These are phyloP conservation scores for Probosciger aterrimus DNA, from an alignment of 2,113 vertebrate species.

Conservation along the genomic window DNA sequence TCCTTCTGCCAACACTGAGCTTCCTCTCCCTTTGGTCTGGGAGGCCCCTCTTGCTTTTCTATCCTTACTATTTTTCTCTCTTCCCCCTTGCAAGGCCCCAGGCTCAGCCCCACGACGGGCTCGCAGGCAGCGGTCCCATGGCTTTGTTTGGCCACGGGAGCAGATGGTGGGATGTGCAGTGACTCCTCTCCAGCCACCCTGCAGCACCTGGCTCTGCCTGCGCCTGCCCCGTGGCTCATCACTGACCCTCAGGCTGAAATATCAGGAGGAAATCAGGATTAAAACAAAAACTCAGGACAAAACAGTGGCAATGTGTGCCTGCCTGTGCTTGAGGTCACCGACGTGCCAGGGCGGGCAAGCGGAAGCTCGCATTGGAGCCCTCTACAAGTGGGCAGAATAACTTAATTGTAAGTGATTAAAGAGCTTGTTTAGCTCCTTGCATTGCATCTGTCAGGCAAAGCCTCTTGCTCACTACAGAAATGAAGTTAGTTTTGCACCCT, in stretches of 20 bases:
- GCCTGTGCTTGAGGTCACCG: background rate
- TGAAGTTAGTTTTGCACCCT: background rate
- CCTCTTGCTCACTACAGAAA: background rate
- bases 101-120: background rate
- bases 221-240: accelerated
- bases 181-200: background rate
- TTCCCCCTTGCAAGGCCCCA: conserved; percentile 24
- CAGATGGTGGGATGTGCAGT: background rate
- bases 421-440: background rate
- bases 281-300: background rate
- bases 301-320: background rate
- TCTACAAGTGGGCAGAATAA: background rate
- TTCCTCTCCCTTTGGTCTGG: background rate
- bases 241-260: background rate
- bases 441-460: background rate
- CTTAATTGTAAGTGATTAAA: background rate
- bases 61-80: background rate
- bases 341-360: background rate
- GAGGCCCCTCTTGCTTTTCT: background rate
- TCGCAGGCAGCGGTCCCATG: background rate
- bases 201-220: background rate
- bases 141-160: background rate
- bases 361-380: background rate
- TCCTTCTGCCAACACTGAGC: conserved; percentile 41
- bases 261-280: background rate